Evolutionary conservation across 2,888 invertebrate genomes (phyloP).

Genomic region (Marasmarcha lunaedactyla): DNA sequence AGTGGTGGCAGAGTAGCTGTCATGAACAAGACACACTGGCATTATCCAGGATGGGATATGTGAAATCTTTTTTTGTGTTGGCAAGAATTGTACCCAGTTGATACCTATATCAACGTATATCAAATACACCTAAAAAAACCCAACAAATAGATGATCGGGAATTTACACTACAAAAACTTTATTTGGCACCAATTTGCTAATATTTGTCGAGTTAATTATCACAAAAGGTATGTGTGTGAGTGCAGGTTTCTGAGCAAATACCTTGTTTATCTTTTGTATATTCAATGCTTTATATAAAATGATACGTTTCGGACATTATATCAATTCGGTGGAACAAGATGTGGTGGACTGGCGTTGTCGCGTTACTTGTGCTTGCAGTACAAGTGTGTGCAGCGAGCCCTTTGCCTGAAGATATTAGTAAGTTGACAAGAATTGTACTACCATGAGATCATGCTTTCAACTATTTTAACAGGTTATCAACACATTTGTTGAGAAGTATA

Average conservation of each 20-base stretch:
- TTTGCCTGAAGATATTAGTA: conserved; percentile 18
- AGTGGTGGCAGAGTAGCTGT: no score
- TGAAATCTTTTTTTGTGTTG: no score
- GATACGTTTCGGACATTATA: background rate
- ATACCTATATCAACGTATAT: no score
- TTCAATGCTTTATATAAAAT: background rate
- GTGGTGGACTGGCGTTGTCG: background rate
- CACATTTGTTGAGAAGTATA: no score
- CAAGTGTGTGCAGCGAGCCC: background rate
- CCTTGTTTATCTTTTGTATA: background rate
- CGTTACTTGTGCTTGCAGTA: background rate
- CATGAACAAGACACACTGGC: no score
- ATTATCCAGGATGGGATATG: no score
- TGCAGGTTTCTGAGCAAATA: background rate
- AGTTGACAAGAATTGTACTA: conserved; percentile 23
- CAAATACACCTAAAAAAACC: no score
- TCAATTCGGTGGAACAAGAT: background rate
- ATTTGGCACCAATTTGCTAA: background rate
- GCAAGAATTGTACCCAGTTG: no score
- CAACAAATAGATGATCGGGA: no score
- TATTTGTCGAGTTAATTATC: background rate
- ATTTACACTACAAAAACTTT: background rate
- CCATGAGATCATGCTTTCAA: no score
- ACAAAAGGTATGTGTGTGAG: background rate
- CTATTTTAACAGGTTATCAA: no score